Base-by-base conservation (phyloP, 2,797 vertebrate genomes). In the Lepilemur septentrionalis region DNA sequence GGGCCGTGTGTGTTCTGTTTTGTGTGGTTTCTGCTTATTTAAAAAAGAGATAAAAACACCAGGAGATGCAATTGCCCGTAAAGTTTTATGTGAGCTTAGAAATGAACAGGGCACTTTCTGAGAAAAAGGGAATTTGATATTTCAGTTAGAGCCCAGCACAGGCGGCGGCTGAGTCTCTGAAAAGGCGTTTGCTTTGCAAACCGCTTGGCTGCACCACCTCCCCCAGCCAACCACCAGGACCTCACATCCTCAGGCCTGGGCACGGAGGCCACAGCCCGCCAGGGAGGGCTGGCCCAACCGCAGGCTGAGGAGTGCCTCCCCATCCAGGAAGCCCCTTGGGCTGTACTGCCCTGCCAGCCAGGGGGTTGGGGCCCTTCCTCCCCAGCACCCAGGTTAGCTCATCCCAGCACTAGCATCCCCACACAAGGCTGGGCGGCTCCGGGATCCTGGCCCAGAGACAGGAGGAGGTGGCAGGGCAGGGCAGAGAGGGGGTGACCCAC, bases 201-300 rank as follows among this genome's bases (percentile, higher is more conserved):
- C 8, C 35, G 65, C 78, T 55, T 35, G 23, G 1, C 2, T 2
- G 28, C 65, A n/a, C 20, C 41, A 17, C 32, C 6, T 5, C 11
- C 28, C 4, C 46, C 30, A 2, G 5, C 32, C 23, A 1, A 1
- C 35, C 28, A 6, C 0, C 1, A 5, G 28, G 18, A 1, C 2
- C 85, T 52, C 9, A 15, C 22, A 0, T 35, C 23, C 55, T 15
- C 2, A 3, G 2, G 0, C 32, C 18, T 3, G 8, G 43, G 67
- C 30, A 50, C 32, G 1, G 23, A 70, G 4, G 12, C 4, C 6
- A 28, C 46, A 7, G 67, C 17, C 12, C 0, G 5, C 67, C 2
- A 4, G 32, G 32, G 20, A 52, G 14, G 50, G 9, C 30, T 1
- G 43, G 38, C 70, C 30, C 2, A 55, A 14, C 30, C 23, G 15